Base-by-base conservation (phyloP, 1,140 invertebrate genomes). In the Amphibalanus amphitrite region DNA sequence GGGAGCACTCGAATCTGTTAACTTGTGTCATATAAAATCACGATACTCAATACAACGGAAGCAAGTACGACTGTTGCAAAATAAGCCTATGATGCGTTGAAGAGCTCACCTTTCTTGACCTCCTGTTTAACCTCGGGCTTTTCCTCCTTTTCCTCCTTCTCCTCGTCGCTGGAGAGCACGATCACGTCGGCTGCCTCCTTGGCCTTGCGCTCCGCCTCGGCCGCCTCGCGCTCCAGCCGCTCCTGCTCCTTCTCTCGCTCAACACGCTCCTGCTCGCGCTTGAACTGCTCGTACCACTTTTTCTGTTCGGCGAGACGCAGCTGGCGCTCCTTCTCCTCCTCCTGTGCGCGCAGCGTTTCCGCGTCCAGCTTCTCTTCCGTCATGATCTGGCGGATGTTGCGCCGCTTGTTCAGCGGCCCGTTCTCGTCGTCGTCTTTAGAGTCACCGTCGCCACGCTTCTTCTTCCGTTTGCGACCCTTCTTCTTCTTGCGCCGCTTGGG, bases 351-450 rank as follows among this genome's bases (percentile, higher is more conserved):
- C n/a, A 95, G 78, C 10, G 94, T 97, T 15, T 90, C 89, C 74
- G 91, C 89, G 78, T 97, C 94, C 69, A 98, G 80, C 77, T 96
- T 90, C 70, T 89, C 90, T 76, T 95, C 92, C 77, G 91, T 89
- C 85, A 95, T 90, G 0, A 97, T 93, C 81, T 95, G 92, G 65
- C 93, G 85, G 75, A 92, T 93, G 76, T 93, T 93, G 71, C 89
- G 83, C 28, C 91, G 82, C 75, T 92, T 84, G 78, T 89, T 90
- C 28, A 72, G 3, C 26, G 65, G 65, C 3, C n/a, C 65, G 3
- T n/a, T 1, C 8, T 67, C 65, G 26, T 67, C 65, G n/a, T 67
- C 65, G 65, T 28, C 23, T 10, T 28, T 26, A 0, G 20, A 8
- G 47, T 23, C 38, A 25, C 64, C 64, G 64, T 23, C 65, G 28